Conservation (phyloP, 2,888 invertebrate species). For the Orthonevra nobilis region DNA sequence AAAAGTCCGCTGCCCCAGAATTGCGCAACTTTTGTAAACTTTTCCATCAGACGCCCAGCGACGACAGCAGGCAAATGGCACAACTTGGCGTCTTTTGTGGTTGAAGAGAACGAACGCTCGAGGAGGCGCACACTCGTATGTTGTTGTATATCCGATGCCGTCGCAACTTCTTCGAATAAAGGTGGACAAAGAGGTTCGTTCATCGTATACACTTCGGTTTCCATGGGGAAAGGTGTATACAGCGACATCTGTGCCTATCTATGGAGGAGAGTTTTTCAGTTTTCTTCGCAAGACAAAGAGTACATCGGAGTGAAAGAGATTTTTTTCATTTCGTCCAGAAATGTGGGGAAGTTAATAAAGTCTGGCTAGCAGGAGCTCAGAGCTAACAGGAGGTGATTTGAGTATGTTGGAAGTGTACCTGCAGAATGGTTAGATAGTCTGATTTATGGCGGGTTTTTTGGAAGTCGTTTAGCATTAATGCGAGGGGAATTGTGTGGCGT, state of each 20-base stretch:
- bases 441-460: not conserved
- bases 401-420: slow-evolving; percentile 9
- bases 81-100: too few species aligned
- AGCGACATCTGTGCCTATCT: not conserved
- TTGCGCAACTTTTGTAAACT: slow-evolving; percentile 69
- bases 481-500: slow-evolving; percentile 36
- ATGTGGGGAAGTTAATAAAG: slow-evolving; percentile 70
- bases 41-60: slow-evolving; percentile 42
- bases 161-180: slow-evolving; percentile 35
- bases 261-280: slow-evolving; percentile 56
- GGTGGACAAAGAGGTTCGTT: too few species aligned
- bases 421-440: slow-evolving; percentile 24
- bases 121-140: too few species aligned
- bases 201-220: slow-evolving; percentile 13
- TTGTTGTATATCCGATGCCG: too few species aligned
- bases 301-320: too few species aligned
- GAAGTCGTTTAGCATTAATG: slow-evolving; percentile 10
- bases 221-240: slow-evolving; percentile 61
- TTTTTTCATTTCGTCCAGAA: slow-evolving; percentile 67
- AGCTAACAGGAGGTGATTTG: slow-evolving; percentile 2
- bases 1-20: slow-evolving; percentile 52
- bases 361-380: slow-evolving; percentile 58
- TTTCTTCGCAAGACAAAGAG: too few species aligned
- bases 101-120: too few species aligned
- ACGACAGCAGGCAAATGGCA: slow-evolving; percentile 21